Conservation (phyloP, 2,797 vertebrate genomes). For the Buceros bicornis region DNA sequence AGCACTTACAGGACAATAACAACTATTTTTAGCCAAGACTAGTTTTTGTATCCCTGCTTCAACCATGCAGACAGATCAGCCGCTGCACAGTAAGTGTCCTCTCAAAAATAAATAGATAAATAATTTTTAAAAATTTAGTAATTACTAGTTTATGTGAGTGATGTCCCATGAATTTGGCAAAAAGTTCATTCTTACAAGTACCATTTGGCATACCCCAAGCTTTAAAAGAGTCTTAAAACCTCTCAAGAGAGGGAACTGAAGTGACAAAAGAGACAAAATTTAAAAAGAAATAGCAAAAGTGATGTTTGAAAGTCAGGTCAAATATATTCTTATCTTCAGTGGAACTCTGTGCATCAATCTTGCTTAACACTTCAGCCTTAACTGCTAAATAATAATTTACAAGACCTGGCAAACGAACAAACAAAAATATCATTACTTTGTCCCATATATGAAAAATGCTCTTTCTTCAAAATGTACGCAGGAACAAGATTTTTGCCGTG, state of each 20-base stretch:
- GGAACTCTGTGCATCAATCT: not conserved
- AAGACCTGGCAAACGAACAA: not conserved
- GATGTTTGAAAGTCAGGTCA: not conserved
- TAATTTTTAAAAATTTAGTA: rapidly evolving
- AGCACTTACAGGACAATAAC: not conserved
- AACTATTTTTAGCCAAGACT: conserved; percentile 27
- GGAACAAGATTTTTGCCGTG: not conserved
- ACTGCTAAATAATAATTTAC: not conserved
- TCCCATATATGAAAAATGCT: not conserved
- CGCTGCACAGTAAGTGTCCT: not conserved
- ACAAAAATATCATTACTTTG: not conserved
- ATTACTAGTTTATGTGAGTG: not conserved
- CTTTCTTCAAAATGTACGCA: not conserved
- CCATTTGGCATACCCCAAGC: not conserved
- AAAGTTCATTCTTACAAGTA: not conserved
- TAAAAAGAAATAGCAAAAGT: not conserved
- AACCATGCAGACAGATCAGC: not conserved
- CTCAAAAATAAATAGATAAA: not conserved
- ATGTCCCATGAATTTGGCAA: not conserved
- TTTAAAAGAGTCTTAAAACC: not conserved
- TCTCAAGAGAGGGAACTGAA: not conserved
- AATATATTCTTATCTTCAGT: not conserved
- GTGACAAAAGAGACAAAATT: not conserved
- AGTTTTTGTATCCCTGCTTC: not conserved
- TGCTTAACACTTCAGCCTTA: not conserved